These are phyloP conservation scores for Cebus imitator DNA, from an alignment of 2,113 vertebrate species.

Conservation along the genomic window DNA sequence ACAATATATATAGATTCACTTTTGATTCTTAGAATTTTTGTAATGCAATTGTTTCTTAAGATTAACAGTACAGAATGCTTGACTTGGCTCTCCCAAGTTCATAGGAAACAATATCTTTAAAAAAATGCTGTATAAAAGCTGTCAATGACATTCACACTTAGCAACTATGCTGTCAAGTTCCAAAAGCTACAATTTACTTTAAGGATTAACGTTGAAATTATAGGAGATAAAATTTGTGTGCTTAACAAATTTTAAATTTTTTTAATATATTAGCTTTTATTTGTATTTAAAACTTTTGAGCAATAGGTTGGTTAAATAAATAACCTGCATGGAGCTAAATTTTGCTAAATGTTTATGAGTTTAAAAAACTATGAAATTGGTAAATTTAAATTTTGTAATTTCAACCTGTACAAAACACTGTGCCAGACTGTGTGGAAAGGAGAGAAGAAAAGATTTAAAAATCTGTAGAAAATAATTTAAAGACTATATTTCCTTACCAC, in stretches of 20 bases:
- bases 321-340: neutral
- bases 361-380: neutral
- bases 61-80: slow-evolving; percentile 17
- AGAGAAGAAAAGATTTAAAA: neutral
- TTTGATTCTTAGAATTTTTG: neutral
- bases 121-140: slow-evolving; percentile 29
- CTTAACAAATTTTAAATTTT: neutral
- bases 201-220: neutral
- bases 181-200: neutral
- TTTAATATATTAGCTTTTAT: neutral
- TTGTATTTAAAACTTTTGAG: neutral
- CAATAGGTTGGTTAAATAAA: slow-evolving; percentile 1
- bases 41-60: slow-evolving; percentile 8
- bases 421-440: neutral
- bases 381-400: neutral
- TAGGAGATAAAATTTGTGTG: neutral
- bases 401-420: neutral
- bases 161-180: neutral
- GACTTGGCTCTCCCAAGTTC: neutral
- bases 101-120: neutral
- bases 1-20: neutral
- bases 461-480: neutral
- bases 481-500: neutral
- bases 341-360: neutral
- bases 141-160: slow-evolving; percentile 7